Evolutionary conservation across 1,140 invertebrate species (phyloP).

Genomic region (Lucilia sericata): DNA sequence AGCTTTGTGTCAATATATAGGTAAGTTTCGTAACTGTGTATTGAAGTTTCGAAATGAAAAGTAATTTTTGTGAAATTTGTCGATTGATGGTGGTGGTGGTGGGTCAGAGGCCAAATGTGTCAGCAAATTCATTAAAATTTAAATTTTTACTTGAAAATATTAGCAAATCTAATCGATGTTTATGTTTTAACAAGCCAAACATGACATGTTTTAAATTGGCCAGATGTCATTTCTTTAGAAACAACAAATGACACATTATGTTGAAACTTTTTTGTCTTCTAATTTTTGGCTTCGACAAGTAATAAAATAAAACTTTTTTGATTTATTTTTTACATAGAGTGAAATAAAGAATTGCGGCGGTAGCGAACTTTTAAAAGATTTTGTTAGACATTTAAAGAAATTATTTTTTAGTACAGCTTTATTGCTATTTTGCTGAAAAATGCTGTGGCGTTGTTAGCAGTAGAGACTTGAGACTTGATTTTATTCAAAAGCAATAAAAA

Average conservation of each 20-base stretch:
- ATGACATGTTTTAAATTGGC: neutral
- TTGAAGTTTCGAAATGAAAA: neutral
- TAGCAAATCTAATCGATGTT: neutral
- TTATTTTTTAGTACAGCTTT: no score
- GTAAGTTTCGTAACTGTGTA: neutral
- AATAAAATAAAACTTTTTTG: neutral
- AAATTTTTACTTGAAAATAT: conserved; percentile 2
- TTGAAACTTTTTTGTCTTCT: neutral
- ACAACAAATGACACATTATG: neutral
- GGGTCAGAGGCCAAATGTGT: neutral
- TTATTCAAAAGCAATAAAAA: no score
- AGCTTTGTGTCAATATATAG: neutral
- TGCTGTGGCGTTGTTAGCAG: no score
- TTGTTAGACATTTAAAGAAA: no score
- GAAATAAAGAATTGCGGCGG: neutral
- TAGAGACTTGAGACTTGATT: no score
- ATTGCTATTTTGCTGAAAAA: no score
- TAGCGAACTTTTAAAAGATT: no score
- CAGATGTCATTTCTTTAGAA: neutral
- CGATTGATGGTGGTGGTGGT: neutral
- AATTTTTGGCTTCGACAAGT: neutral
- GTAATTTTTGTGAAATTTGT: neutral
- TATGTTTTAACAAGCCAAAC: conserved; percentile 21
- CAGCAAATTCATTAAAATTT: conserved; percentile 17
- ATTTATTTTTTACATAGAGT: no score